Base-by-base conservation (phyloP, 2,113 vertebrate genomes). In the Caracal caracal region DNA sequence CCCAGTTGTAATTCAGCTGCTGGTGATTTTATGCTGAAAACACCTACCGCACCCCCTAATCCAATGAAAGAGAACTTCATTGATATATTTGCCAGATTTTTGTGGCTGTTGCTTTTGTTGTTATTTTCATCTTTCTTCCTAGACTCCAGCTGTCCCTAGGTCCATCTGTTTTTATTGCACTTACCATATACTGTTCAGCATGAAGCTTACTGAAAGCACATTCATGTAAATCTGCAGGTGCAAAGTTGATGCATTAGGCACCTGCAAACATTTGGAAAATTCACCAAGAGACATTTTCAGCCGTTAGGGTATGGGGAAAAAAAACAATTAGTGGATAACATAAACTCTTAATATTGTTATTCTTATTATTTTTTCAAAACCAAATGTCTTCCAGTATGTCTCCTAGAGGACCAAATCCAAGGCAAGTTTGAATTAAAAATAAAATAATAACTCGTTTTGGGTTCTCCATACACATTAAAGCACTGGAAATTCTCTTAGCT, bases 381-480 rank as follows among this genome's bases (percentile, higher is more conserved):
- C 49, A 81, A 80, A 85, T 94, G 43, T 47, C 53, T 94, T 95
- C 30, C 8, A 79, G 15, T 80, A 88, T 94, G 35, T 93, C 49
- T 95, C 93, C 88, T 93, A 89, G 3, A 93, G 71, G 91, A 96
- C n/a, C 19, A 96, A 94, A 96, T 63, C 9, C 59, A 91, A 97
- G 88, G 93, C 85, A 97, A 97, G 17, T 33, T 75, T 90, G 86
- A 94, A 96, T 94, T 96, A 87, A 97, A 97, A 96, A 86, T 93
- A 94, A 91, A 95, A 89, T 49, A 96, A 81, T 94, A 91, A 94
- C 33, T 88, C 12, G 2, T 86, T 86, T 82, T 86, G 82, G 22
- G 20, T 93, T 94, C 73, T 87, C 37, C 24, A 93, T 91, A 65
- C 20, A 95, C 70, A 95, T 92, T 92, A 83, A 80, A 95, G 15